Conservation (phyloP, 2,797 vertebrate species). For the Delichon dasypus region DNA sequence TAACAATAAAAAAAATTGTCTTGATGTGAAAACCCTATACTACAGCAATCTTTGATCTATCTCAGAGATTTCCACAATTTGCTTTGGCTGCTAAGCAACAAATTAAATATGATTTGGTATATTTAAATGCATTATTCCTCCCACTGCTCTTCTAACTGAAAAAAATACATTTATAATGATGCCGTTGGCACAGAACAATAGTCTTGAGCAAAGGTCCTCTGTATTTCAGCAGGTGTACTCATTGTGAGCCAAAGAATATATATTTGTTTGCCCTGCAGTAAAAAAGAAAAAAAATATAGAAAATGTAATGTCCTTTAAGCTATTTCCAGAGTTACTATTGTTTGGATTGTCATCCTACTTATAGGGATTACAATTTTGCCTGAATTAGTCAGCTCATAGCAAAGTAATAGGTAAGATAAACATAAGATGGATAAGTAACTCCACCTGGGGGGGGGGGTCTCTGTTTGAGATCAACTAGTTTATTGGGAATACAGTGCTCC, state of each 20-base stretch:
- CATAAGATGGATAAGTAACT: background rate
- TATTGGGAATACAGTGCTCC: background rate
- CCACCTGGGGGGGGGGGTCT: background rate
- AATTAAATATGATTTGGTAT: constrained; percentile 60
- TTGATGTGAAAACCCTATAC: constrained; percentile 18
- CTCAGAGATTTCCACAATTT: constrained; percentile 57
- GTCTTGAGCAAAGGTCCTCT: background rate
- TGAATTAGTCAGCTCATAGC: background rate
- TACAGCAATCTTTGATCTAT: constrained; percentile 19
- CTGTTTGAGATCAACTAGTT: background rate
- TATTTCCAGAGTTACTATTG: background rate
- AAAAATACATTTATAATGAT: constrained; percentile 39
- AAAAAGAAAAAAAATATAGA: background rate
- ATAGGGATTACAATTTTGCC: background rate
- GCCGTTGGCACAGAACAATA: background rate
- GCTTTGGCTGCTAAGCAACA: constrained; percentile 73
- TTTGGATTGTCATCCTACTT: background rate
- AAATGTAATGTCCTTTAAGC: background rate
- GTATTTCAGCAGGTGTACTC: background rate
- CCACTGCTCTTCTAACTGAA: constrained; percentile 38
- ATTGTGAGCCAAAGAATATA: background rate
- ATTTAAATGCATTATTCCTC: constrained; percentile 63
- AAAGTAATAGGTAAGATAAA: background rate
- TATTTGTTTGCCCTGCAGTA: background rate
- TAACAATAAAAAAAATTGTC: background rate